A percentile compares a stretch with the other conserved stretches of the same genome.
These are phyloP conservation scores for Syngnathus rostellatus DNA, from an alignment of 2,797 vertebrate genomes.

Conservation along the genomic window DNA sequence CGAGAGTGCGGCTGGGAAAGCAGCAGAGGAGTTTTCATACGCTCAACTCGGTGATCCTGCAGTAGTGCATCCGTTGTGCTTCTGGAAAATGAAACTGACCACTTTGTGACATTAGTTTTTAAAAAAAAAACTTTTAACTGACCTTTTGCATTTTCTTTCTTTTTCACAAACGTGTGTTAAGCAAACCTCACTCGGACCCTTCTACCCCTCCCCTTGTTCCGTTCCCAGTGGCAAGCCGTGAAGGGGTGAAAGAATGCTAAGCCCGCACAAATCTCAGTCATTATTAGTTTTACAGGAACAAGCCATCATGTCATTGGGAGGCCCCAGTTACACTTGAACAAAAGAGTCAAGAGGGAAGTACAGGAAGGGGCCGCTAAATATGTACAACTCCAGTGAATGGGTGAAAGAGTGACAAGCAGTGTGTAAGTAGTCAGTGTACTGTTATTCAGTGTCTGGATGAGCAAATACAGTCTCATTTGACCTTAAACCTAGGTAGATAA, in stretches of 20 bases:
- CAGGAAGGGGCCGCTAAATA: conserved; percentile 4
- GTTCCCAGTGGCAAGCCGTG: conserved; percentile 41
- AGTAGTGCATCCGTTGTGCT: not conserved
- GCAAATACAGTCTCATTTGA: not conserved
- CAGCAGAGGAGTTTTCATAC: not conserved
- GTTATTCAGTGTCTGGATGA: not conserved
- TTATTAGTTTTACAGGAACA: conserved; percentile 66
- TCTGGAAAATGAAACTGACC: not conserved
- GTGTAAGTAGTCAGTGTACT: not conserved
- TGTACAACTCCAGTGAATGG: conserved; percentile 12
- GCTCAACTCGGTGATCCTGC: not conserved
- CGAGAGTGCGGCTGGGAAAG: not conserved
- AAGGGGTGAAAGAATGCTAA: conserved; percentile 66
- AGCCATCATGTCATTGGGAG: conserved; percentile 56
- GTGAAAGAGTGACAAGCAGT: conserved; percentile 15
- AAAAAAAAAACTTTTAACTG: not conserved
- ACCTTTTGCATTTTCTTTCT: conserved; percentile 13
- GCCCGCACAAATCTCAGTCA: conserved; percentile 61
- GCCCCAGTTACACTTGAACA: conserved; percentile 53
- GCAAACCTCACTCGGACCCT: conserved; percentile 28
- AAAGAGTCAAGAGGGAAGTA: conserved; percentile 42
- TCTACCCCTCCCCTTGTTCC: conserved; percentile 25
- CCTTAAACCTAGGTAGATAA: not conserved
- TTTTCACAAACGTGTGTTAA: conserved; percentile 7
- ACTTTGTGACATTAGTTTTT: not conserved